phyloP scores from a whole-genome alignment of 2,113 vertebrate species.

The Pelobates fuscus region DNA sequence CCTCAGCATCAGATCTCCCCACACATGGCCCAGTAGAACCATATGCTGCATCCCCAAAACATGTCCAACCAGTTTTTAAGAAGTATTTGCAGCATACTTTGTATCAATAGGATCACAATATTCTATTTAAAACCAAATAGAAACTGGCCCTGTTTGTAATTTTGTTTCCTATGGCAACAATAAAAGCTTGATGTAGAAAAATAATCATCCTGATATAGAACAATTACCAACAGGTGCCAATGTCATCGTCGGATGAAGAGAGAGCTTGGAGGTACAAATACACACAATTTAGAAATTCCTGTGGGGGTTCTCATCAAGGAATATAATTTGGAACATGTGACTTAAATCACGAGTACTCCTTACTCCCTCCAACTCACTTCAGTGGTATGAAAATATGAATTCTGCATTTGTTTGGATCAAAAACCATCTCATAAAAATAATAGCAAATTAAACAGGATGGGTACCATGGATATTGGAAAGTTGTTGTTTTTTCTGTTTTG shows the following conservation, averaged over 20 bases:
- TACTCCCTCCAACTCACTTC: too few species aligned
- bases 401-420: too few species aligned
- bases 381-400: too few species aligned
- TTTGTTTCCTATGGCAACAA: background rate
- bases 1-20: too few species aligned
- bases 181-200: background rate
- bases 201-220: background rate
- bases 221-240: background rate
- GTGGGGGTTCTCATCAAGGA: background rate
- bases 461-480: too few species aligned
- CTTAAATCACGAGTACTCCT: background rate
- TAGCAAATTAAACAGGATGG: too few species aligned
- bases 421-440: too few species aligned
- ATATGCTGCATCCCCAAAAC: too few species aligned
- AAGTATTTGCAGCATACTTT: background rate
- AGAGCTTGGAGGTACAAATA: background rate
- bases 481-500: too few species aligned
- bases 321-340: background rate
- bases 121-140: background rate
- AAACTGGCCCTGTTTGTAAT: background rate
- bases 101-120: background rate
- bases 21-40: too few species aligned
- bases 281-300: background rate
- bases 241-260: background rate
- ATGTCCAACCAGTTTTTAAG: too few species aligned